Evolutionary conservation across 37 sponge, comb jelly and placozoan species (phyloP).

Genomic region (Halisarca cf. caerulea): DNA sequence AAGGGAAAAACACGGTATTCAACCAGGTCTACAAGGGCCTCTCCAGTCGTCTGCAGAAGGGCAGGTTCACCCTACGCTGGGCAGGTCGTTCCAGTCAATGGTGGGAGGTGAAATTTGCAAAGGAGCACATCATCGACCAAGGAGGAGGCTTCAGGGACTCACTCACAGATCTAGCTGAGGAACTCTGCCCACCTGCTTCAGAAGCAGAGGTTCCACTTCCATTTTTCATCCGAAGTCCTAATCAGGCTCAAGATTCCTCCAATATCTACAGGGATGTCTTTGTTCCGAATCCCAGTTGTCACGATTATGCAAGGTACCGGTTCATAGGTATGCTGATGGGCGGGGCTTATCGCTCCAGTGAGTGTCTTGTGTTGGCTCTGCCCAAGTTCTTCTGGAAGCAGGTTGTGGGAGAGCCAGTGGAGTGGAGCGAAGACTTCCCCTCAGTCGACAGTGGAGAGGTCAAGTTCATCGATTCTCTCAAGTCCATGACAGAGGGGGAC

Average conservation of each 20-base stretch:
- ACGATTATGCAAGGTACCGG: constrained; percentile 46
- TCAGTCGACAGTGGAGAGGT: constrained; percentile 87
- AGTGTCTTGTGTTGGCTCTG: constrained; percentile 79
- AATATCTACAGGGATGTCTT: constrained; percentile 84
- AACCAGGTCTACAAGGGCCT: constrained; percentile 46
- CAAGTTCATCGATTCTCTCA: constrained; percentile 74
- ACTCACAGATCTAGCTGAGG: constrained; percentile 85
- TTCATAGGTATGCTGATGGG: constrained; percentile 93
- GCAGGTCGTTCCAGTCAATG: constrained; percentile 78
- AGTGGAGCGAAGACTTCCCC: constrained; percentile 83
- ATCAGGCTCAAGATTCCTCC: constrained; percentile 89
- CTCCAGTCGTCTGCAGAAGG: constrained; percentile 58
- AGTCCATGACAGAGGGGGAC: constrained; percentile 67
- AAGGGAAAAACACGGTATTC: constrained; percentile 73
- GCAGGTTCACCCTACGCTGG: constrained; percentile 73
- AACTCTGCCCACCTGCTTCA: constrained; percentile 77
- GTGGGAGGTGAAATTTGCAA: constrained; percentile 93
- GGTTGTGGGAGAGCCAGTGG: constrained; percentile 79
- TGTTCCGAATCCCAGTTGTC: constrained; percentile 85
- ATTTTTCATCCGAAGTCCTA: constrained; percentile 86
- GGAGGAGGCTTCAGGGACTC: constrained; percentile 94
- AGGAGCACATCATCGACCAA: constrained; percentile 93
- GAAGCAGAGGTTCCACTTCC: constrained; percentile 69
- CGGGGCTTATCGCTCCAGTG: constrained; percentile 79
- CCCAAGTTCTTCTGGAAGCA: constrained; percentile 94